Conservation (phyloP, 1,140 invertebrate genomes). For the Asobara japonica region DNA sequence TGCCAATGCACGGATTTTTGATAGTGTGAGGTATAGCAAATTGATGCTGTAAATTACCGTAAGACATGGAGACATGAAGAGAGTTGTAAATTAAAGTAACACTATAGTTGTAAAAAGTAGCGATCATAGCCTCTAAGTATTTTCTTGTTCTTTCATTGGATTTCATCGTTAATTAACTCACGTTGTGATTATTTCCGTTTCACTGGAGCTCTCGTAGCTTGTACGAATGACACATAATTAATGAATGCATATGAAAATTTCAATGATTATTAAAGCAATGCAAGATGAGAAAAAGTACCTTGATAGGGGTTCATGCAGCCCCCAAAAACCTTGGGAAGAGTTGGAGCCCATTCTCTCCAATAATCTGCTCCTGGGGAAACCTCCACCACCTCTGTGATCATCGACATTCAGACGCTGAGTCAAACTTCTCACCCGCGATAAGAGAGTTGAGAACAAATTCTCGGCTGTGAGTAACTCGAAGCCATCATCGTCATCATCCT, state of each 20-base stretch:
- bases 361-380: slow-evolving; percentile 69
- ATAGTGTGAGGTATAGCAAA: neutral
- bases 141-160: slow-evolving; percentile 39
- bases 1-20: neutral
- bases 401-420: slow-evolving; percentile 87
- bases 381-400: slow-evolving; percentile 70
- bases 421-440: slow-evolving; percentile 84
- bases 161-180: slow-evolving; percentile 54
- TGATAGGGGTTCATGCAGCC: slow-evolving; percentile 56
- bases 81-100: neutral
- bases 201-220: slow-evolving; percentile 64
- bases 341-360: slow-evolving; percentile 60
- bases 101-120: neutral
- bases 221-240: slow-evolving; percentile 54
- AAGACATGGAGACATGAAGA: neutral
- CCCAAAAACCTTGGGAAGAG: slow-evolving; percentile 58
- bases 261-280: neutral
- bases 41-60: neutral
- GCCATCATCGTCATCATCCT: slow-evolving; percentile 88
- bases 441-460: slow-evolving; percentile 86
- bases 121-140: neutral
- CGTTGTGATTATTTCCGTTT: slow-evolving; percentile 63
- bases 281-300: slow-evolving; percentile 48
- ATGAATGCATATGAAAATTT: slow-evolving; percentile 34
- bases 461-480: slow-evolving; percentile 91